phyloP scores from a whole-genome alignment of 2,888 invertebrate genomes.

The Ommatoiulus sabulosus region DNA sequence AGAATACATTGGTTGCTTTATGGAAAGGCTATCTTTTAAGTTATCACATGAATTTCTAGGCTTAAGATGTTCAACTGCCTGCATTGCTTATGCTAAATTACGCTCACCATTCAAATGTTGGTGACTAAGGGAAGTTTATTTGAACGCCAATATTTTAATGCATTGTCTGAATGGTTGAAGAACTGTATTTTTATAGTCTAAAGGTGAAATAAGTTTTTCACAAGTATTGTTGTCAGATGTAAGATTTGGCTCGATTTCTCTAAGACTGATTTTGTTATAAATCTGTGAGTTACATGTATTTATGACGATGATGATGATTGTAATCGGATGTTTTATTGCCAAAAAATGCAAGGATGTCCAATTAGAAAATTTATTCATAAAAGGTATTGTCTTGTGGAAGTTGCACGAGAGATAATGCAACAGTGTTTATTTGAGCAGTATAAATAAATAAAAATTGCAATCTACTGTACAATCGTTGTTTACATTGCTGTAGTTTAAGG shows the following conservation, averaged over 20 bases:
- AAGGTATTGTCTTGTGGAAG: too few relatives aligned
- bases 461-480: too few relatives aligned
- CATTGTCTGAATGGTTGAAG: background rate
- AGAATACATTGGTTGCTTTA: background rate
- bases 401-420: too few relatives aligned
- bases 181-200: conserved; percentile 20
- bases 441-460: too few relatives aligned
- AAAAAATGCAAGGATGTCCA: too few relatives aligned
- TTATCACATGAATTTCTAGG: background rate
- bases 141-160: background rate
- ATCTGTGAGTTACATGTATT: background rate
- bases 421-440: too few relatives aligned
- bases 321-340: too few relatives aligned
- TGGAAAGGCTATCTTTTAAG: background rate
- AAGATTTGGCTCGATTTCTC: background rate
- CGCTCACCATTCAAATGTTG: background rate
- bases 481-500: too few relatives aligned
- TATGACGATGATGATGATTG: too few relatives aligned
- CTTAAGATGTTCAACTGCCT: background rate
- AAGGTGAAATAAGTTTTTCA: background rate
- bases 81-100: background rate
- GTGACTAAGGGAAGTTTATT: background rate
- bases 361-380: too few relatives aligned
- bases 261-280: background rate
- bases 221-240: background rate